Conservation (phyloP, 1,140 invertebrate species). For the Leptinotarsa undecemlineata region DNA sequence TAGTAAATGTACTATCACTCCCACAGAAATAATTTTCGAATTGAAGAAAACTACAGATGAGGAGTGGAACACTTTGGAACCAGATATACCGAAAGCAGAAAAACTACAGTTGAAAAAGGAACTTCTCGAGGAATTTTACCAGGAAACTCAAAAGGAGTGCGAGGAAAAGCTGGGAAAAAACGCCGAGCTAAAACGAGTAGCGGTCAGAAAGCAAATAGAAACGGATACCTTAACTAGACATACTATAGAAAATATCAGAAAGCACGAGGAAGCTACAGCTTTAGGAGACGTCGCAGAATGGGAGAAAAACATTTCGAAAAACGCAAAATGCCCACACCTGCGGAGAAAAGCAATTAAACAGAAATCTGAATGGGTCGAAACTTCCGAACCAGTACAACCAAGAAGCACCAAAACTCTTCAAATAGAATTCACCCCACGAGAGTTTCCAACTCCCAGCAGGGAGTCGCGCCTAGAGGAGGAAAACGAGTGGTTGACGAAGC, state of each 20-base stretch:
- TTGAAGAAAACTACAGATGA: slow-evolving; percentile 61
- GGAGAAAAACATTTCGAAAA: slow-evolving; percentile 32
- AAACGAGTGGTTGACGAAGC: slow-evolving; percentile 81
- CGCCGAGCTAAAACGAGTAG: slow-evolving; percentile 57
- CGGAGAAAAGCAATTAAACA: background rate
- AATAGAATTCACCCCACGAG: slow-evolving; percentile 74
- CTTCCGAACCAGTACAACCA: background rate
- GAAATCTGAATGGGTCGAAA: background rate
- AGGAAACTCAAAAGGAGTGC: slow-evolving; percentile 57
- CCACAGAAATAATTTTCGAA: slow-evolving; percentile 64
- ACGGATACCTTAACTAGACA: slow-evolving; percentile 60
- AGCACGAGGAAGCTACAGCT: slow-evolving; percentile 63
- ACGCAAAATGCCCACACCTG: slow-evolving; percentile 11
- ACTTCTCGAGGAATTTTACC: slow-evolving; percentile 58
- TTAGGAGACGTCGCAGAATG: slow-evolving; percentile 63
- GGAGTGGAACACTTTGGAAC: slow-evolving; percentile 64
- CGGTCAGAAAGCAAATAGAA: slow-evolving; percentile 66
- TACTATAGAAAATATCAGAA: slow-evolving; percentile 62
- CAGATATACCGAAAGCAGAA: slow-evolving; percentile 59
- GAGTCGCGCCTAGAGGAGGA: slow-evolving; percentile 76
- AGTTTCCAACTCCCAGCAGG: slow-evolving; percentile 80
- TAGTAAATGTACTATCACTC: slow-evolving; percentile 63
- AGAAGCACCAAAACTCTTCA: slow-evolving; percentile 61
- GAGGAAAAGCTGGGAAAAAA: slow-evolving; percentile 60
- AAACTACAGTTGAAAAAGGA: slow-evolving; percentile 59